Conservation (phyloP, 2,888 invertebrate species). For the Lacanobia wlatinum region DNA sequence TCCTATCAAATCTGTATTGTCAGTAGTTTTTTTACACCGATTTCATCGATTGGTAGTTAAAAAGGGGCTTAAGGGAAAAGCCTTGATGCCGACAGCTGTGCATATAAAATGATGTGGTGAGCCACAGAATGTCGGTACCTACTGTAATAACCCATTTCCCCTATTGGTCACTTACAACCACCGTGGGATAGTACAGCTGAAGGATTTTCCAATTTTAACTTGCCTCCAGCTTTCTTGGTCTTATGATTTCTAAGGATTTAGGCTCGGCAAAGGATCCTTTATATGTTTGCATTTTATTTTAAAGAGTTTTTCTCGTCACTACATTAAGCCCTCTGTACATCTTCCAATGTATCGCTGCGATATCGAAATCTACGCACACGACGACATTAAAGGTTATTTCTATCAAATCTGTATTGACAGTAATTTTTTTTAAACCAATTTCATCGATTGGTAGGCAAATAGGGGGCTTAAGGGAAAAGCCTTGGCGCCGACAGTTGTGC, state of each 20-base stretch:
- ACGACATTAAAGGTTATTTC: slow-evolving; percentile 7
- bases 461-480: slow-evolving; percentile 54
- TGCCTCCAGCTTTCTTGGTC: background rate
- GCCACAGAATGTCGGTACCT: slow-evolving; percentile 8
- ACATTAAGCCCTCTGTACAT: slow-evolving; percentile 30
- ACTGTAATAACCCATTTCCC: slow-evolving; percentile 40
- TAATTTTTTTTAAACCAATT: slow-evolving; percentile 24
- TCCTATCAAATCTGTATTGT: slow-evolving; percentile 23
- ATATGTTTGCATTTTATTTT: background rate
- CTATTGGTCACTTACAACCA: slow-evolving; percentile 26
- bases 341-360: slow-evolving; percentile 36
- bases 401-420: slow-evolving; percentile 24
- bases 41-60: slow-evolving; percentile 36
- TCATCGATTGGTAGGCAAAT: slow-evolving; percentile 35
- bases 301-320: slow-evolving; percentile 31
- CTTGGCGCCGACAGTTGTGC: slow-evolving; percentile 57
- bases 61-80: slow-evolving; percentile 52
- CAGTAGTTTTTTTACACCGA: slow-evolving; percentile 19
- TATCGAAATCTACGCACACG: slow-evolving; percentile 22
- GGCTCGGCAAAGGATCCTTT: background rate
- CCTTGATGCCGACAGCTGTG: slow-evolving; percentile 55
- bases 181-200: slow-evolving; percentile 48
- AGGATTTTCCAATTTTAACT: slow-evolving; percentile 1
- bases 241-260: background rate
- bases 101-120: slow-evolving; percentile 48